These are phyloP conservation scores for Corvus hawaiiensis DNA, from an alignment of 2,113 vertebrate species.

Conservation along the genomic window DNA sequence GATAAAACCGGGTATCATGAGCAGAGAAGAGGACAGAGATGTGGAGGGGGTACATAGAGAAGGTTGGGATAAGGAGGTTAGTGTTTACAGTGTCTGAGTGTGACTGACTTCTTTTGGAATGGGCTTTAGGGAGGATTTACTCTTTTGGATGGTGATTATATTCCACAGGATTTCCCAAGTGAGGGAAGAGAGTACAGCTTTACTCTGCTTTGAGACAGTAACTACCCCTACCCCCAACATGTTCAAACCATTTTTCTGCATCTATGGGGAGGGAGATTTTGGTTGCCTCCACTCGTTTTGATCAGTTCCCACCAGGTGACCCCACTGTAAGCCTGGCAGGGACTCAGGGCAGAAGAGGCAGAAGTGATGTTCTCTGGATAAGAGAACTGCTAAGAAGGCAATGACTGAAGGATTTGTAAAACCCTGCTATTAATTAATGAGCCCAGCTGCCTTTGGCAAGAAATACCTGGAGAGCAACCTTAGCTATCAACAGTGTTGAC, in stretches of 20 bases:
- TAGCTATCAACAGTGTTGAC: neutral
- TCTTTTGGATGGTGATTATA: neutral
- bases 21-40: neutral
- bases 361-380: neutral
- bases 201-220: neutral
- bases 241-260: neutral
- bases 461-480: neutral
- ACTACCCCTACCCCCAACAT: neutral
- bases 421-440: neutral
- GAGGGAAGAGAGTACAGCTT: neutral
- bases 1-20: slow-evolving; percentile 40
- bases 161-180: neutral
- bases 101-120: neutral
- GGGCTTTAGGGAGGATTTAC: neutral
- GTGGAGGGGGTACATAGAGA: neutral
- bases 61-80: neutral
- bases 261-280: neutral
- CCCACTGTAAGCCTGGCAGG: neutral
- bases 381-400: neutral
- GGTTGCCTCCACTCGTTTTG: neutral
- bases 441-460: neutral
- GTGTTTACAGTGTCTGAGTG: slow-evolving; percentile 12
- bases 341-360: neutral
- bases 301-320: neutral
- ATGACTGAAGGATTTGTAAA: neutral